phyloP scores from a whole-genome alignment of 2,888 invertebrate species.

The Erannis defoliaria region DNA sequence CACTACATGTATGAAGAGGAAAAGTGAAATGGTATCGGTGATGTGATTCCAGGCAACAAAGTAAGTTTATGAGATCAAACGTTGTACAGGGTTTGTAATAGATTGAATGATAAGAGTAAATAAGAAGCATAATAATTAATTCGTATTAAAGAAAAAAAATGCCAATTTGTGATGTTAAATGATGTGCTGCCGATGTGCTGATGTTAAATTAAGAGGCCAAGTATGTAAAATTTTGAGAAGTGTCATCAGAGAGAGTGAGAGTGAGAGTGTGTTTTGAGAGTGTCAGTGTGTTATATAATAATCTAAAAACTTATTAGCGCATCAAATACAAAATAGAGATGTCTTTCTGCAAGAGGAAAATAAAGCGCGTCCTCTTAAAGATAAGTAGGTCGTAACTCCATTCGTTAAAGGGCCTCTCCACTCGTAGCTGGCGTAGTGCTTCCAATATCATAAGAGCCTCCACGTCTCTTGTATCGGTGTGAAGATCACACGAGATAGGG shows the following conservation, averaged over 20 bases:
- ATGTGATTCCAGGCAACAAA: constrained; percentile 1
- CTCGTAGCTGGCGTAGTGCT: constrained; percentile 73
- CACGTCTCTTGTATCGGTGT: constrained; percentile 66
- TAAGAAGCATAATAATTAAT: no score
- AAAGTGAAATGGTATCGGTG: constrained; percentile 42
- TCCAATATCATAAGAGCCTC: constrained; percentile 72
- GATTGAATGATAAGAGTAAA: no score
- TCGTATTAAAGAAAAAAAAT: no score
- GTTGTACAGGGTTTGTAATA: not conserved
- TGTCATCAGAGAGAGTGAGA: no score
- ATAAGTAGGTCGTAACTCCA: constrained; percentile 86
- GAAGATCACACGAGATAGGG: constrained; percentile 69
- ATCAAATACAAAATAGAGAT: constrained; percentile 75
- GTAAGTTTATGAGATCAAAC: not conserved
- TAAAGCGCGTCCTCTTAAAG: constrained; percentile 83
- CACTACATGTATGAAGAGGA: constrained; percentile 73
- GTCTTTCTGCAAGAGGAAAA: constrained; percentile 76
- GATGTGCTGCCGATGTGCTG: no score
- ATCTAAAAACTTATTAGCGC: constrained; percentile 62
- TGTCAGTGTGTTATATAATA: no score
- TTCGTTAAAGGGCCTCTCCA: constrained; percentile 83
- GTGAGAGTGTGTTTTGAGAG: no score
- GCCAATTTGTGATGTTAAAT: no score
- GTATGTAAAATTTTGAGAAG: no score
- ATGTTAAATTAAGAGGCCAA: no score